Conservation (phyloP, 2,113 vertebrate genomes). For the Benitochromis conjunctus region DNA sequence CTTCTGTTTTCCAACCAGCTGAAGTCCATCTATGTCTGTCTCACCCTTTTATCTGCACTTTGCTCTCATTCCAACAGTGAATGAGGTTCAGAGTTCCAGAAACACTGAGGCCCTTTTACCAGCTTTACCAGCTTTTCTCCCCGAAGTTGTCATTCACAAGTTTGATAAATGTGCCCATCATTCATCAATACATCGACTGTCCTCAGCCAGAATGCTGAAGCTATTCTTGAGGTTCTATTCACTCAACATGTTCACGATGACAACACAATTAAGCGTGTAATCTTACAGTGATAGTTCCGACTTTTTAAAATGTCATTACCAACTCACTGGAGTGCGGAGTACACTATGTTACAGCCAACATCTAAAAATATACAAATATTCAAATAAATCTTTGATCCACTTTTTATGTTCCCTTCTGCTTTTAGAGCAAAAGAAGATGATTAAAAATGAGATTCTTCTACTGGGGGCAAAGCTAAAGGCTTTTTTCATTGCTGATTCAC, state of each 20-base stretch:
- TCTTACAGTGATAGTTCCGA: neutral
- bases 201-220: neutral
- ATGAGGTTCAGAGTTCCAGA: neutral
- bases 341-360: neutral
- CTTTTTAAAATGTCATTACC: neutral
- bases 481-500: neutral
- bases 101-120: neutral
- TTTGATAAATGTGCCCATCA: neutral
- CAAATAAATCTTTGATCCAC: neutral
- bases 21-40: conserved; percentile 42
- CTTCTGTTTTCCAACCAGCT: conserved; percentile 30
- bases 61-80: conserved; percentile 9
- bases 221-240: neutral
- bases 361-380: neutral
- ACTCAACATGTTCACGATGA: neutral
- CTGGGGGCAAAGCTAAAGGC: neutral
- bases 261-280: neutral
- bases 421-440: neutral
- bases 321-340: neutral
- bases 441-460: neutral
- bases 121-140: neutral
- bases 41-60: conserved; percentile 33
- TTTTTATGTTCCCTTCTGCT: neutral
- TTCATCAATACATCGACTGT: neutral
- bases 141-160: neutral